Base-by-base conservation (phyloP, 2,888 invertebrate genomes). In the Leptopilina syphax region DNA sequence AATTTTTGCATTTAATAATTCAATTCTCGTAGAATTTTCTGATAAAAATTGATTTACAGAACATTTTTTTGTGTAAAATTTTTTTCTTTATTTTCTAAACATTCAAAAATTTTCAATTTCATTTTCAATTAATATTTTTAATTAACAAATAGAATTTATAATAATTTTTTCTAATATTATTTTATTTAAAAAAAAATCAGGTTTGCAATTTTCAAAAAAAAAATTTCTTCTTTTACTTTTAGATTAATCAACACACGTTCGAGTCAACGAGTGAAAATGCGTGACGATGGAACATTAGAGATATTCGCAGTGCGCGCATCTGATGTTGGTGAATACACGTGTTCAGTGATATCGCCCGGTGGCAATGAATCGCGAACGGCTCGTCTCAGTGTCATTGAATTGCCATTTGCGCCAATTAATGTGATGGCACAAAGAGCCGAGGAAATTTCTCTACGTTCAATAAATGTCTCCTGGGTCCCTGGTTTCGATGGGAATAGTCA, bases 401-500 rank as follows among this genome's bases (percentile, higher is more conserved):
- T 99, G 85, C 99, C 99, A 0, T 97, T 97, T 90, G 96, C 98
- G 44, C 99, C 99, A 0, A 96, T 96, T 68, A 97, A 97, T 89
- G 97, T 97, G 0, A 94, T 95, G 85, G 98, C 98, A 0, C 92
- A 92, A 80, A 93, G 96, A 84, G 89, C 96, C 1, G 95, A 96
- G 77, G 93, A 94, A 6, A 93, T 94, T 13, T 93, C 94, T 2
- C 95, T 95, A 81, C 94, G 95, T 89, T 96, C 97, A 47, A 97
- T 99, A 83, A 97, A 98, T 89, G 95, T 99, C 3, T 96, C 96
- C 27, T 99, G 99, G 99, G 96, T 96, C 12, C 96, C 98, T 0
- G 98, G 98, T 47, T 99, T 99, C 92, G 98, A 99, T 93, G 99
- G 99, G 79, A 99, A 99, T 92, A 98, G 98, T 89, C 97, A 98